phyloP scores from a whole-genome alignment of 2,797 vertebrate species.

The Rhabdomys pumilio region DNA sequence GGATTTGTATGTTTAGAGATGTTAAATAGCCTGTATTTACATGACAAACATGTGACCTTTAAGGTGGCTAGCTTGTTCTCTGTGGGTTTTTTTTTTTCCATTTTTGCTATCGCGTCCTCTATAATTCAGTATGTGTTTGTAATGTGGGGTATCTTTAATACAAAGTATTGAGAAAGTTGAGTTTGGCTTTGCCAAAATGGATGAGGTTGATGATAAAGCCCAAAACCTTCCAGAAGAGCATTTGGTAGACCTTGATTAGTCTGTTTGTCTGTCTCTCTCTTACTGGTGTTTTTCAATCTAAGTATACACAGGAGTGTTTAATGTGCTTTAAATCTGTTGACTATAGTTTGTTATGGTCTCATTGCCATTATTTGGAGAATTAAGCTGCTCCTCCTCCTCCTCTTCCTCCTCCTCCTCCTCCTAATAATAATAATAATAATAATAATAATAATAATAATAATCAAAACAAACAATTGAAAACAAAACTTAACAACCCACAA shows the following conservation, averaged over 20 bases:
- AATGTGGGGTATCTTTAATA: neutral
- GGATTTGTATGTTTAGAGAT: slow-evolving; percentile 28
- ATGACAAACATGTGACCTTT: neutral
- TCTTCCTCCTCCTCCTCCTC: too few relatives aligned
- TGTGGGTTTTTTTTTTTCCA: neutral
- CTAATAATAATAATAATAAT: too few relatives aligned
- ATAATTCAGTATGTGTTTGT: neutral
- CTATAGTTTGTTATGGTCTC: neutral
- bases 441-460: neutral
- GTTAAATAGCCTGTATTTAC: neutral
- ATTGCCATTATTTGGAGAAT: neutral
- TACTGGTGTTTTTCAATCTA: neutral
- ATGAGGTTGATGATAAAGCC: neutral
- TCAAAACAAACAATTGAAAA: neutral
- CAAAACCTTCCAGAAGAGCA: neutral
- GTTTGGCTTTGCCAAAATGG: neutral
- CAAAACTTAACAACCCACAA: neutral
- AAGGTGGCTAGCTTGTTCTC: neutral
- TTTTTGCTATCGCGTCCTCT: neutral
- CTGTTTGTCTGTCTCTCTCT: too few relatives aligned
- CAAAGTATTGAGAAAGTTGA: neutral
- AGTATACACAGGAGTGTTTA: neutral
- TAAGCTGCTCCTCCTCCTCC: neutral
- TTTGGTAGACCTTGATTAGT: neutral
- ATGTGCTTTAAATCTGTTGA: neutral